Evolutionary conservation across 2,888 invertebrate species (phyloP), one percentile per base, ranked within the genome.

Genomic region (Sicus ferrugineus): DNA sequence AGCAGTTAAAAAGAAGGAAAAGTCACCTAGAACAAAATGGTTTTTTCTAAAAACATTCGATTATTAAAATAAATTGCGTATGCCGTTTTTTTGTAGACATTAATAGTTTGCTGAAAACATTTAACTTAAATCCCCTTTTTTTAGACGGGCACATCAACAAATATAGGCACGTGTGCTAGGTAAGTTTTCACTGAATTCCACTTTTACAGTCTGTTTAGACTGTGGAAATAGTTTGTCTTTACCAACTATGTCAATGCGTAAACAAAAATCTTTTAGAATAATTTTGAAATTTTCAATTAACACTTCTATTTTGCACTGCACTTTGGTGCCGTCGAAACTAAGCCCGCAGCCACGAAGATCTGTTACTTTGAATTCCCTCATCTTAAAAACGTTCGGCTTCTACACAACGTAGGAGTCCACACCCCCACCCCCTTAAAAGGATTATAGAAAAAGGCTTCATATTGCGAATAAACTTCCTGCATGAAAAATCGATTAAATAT

Each of bases 391-490:
- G 59, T 88, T 86, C 0, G 95, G 95, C 77, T 91, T 94, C 91
- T 96, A 93, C 31, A 97, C 84, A 54, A 96, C 92, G 0, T 91
- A 94, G 73, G 98, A 92, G n/a, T 90, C 87, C n/a, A n/a, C n/a
- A n/a, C n/a, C n/a, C n/a, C n/a, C 73, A 89, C 88, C 1, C 96
- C 96, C 0, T 96, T 96, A 84, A 92, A 94, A 0, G 88, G 86
- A 84, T 98, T 94, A 85, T 96, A 90, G 86, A 97, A 97, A 84
- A 98, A 97, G 67, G 94, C 81, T 0, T 95, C 96, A 79, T 90
- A 90, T 9, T 95, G 91, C 0, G 88, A 88, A 82, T 91, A 95
- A 31, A 89, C 89, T 68, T 88, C 86, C 92, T 94, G 83, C 16
- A 86, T 30, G 34, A 38, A 23, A 52, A 19, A 42, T 5, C 19